Conservation (phyloP, 2,113 vertebrate species). For the Forbesichthys agassizii region DNA sequence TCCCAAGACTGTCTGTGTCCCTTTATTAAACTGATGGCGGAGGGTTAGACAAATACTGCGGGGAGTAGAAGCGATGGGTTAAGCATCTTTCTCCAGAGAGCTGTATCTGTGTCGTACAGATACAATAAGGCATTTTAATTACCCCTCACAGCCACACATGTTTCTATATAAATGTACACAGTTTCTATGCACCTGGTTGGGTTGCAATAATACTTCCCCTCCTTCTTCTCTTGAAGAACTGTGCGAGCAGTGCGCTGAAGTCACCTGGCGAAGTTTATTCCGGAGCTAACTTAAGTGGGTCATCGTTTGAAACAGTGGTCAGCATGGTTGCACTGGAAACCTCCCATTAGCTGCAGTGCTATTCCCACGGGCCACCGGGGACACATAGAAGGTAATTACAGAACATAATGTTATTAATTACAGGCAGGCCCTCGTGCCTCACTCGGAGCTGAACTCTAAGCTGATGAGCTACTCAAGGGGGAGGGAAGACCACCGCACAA, state of each 20-base stretch:
- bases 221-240: background rate
- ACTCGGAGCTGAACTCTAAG: conserved; percentile 40
- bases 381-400: conserved; percentile 75
- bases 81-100: conserved; percentile 57
- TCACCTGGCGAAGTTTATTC: conserved; percentile 24
- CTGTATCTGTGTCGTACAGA: conserved; percentile 48
- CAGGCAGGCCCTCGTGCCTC: conserved; percentile 37
- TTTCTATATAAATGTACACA: conserved; percentile 14
- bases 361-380: conserved; percentile 56
- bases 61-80: conserved; percentile 51
- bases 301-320: conserved; percentile 48
- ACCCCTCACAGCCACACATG: conserved; percentile 10
- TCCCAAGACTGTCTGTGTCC: conserved; percentile 56
- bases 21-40: conserved; percentile 56
- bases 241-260: background rate
- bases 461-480: conserved; percentile 47
- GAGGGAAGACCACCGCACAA: conserved; percentile 18
- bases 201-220: conserved; percentile 8
- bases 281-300: conserved; percentile 55
- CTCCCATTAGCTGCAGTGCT: conserved; percentile 60
- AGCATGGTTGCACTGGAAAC: conserved; percentile 54
- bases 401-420: conserved; percentile 77
- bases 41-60: conserved; percentile 34
- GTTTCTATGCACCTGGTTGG: conserved; percentile 38
- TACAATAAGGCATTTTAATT: conserved; percentile 50